Conservation (phyloP, 1,140 invertebrate genomes). For the Trachymyrmex cornetzi region DNA sequence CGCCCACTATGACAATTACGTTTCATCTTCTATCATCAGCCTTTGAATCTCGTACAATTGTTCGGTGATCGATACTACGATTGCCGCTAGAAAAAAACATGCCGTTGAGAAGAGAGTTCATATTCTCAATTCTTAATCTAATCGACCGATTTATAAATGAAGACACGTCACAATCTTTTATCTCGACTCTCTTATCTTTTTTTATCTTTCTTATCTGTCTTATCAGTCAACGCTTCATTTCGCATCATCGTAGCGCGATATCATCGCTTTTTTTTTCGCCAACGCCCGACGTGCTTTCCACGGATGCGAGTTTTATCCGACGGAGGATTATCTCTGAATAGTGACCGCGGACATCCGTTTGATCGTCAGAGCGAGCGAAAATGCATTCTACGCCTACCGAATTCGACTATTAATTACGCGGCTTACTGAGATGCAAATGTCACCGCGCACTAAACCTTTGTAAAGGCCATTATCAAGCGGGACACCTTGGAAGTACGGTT, state of each 20-base stretch:
- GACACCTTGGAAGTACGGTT: constrained; percentile 41
- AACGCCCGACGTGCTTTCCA: neutral
- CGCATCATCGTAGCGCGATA: neutral
- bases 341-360: neutral
- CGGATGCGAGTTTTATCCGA: neutral
- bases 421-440: constrained; percentile 35
- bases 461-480: constrained; percentile 31
- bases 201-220: neutral
- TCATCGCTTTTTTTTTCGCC: neutral
- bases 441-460: constrained; percentile 40
- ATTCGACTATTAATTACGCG: constrained; percentile 26
- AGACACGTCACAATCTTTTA: neutral
- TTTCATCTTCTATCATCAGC: no score
- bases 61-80: neutral
- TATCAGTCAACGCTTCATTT: constrained; percentile 11
- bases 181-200: neutral
- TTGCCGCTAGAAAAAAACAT: neutral
- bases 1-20: no score
- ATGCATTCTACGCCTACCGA: neutral
- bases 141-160: neutral
- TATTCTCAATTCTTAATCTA: neutral
- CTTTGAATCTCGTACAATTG: neutral
- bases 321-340: neutral
- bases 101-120: neutral
- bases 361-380: neutral